phyloP scores from a whole-genome alignment of 2,888 invertebrate species.

The Aplocera efformata region DNA sequence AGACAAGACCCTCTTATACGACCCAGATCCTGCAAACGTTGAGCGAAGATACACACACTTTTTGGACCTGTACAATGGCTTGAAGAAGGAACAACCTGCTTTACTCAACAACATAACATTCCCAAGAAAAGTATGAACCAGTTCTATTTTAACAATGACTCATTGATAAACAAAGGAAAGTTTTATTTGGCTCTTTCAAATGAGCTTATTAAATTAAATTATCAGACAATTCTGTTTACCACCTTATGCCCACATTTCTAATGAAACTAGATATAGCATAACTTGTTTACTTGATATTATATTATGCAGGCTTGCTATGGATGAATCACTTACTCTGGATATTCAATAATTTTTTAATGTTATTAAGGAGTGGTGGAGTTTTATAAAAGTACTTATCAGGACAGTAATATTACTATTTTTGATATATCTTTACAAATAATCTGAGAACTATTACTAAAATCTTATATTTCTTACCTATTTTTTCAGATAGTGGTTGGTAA shows the following conservation, averaged over 20 bases:
- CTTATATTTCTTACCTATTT: conserved; percentile 1
- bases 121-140: conserved; percentile 82
- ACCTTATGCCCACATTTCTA: too few species aligned
- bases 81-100: conserved; percentile 81
- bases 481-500: conserved; percentile 83
- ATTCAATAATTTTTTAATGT: too few species aligned
- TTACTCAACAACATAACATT: conserved; percentile 79
- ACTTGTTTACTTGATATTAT: conserved; percentile 8
- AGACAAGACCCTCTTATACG: conserved; percentile 63
- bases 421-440: too few species aligned
- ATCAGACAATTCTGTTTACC: too few species aligned
- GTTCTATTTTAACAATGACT: not conserved
- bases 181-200: not conserved
- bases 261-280: not conserved
- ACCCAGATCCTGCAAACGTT: conserved; percentile 82
- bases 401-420: too few species aligned
- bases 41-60: conserved; percentile 88
- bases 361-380: too few species aligned
- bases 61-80: conserved; percentile 80
- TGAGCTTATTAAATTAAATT: too few species aligned
- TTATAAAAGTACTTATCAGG: too few species aligned
- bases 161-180: conserved; percentile 6
- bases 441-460: too few species aligned
- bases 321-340: too few species aligned
- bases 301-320: too few species aligned